These are phyloP conservation scores for Luidia sarsii DNA, from an alignment of 53 echinoderm and acorn worm genomes.

Conservation along the genomic window DNA sequence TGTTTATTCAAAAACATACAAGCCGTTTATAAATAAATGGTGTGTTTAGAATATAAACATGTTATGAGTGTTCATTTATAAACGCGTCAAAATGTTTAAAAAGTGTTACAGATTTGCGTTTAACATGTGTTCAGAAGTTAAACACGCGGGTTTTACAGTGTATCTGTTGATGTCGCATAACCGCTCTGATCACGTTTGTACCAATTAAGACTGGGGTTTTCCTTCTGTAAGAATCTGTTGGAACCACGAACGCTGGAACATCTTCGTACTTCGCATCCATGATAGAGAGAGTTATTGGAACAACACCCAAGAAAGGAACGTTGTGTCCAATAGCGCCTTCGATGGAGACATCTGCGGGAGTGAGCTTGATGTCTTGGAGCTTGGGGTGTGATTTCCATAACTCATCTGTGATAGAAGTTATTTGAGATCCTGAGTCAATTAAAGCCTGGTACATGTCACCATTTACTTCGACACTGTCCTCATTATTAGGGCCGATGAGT, in stretches of 20 bases:
- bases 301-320: constrained; percentile 26
- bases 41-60: too few relatives aligned
- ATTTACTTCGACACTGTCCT: neutral
- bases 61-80: too few relatives aligned
- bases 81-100: too few relatives aligned
- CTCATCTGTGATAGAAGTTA: constrained; percentile 29
- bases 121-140: too few relatives aligned
- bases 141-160: neutral
- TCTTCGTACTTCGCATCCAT: neutral
- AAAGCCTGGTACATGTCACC: neutral
- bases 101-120: too few relatives aligned
- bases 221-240: constrained; percentile 1
- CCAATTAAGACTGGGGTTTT: constrained; percentile 30
- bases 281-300: neutral
- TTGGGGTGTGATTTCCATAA: constrained; percentile 35
- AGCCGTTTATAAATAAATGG: too few relatives aligned
- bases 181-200: constrained; percentile 36
- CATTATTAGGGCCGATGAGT: constrained; percentile 20
- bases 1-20: too few relatives aligned
- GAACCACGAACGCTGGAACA: constrained; percentile 9
- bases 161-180: neutral
- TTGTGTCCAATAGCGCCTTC: constrained; percentile 27
- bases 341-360: constrained; percentile 6
- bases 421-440: constrained; percentile 48
- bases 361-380: neutral